phyloP scores from a whole-genome alignment of 2,113 vertebrate species.

The Podiceps cristatus region DNA sequence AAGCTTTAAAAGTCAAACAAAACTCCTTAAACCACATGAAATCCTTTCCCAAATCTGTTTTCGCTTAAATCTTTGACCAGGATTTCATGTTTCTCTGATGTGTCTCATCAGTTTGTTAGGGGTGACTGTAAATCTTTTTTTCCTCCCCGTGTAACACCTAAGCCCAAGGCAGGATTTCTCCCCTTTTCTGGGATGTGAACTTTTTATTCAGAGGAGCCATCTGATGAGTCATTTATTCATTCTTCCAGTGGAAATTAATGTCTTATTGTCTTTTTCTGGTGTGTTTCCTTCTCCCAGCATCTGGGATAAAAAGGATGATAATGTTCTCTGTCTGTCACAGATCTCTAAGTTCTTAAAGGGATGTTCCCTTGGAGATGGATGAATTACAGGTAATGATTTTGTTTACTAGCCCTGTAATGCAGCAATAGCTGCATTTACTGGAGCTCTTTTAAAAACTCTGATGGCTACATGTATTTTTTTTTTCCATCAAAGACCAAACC shows the following conservation, averaged over 20 bases:
- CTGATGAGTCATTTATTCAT: constrained; percentile 1
- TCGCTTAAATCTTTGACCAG: neutral
- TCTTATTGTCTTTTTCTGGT: neutral
- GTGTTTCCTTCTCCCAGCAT: neutral
- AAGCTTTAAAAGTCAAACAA: neutral
- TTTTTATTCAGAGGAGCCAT: neutral
- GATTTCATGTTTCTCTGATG: neutral
- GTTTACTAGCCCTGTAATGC: constrained; percentile 45
- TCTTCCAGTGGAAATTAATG: constrained; percentile 19
- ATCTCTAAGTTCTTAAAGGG: constrained; percentile 27
- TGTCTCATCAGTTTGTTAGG: neutral
- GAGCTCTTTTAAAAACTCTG: neutral
- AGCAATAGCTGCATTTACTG: constrained; percentile 8
- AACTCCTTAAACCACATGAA: neutral
- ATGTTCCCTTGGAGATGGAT: neutral
- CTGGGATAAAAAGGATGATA: constrained; percentile 21
- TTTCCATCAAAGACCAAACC: neutral
- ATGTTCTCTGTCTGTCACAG: constrained; percentile 22
- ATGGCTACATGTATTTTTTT: neutral
- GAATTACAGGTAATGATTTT: constrained; percentile 60
- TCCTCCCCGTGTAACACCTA: neutral
- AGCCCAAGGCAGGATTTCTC: neutral
- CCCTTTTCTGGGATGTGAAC: neutral
- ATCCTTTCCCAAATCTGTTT: neutral
- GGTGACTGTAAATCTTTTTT: neutral